Conservation (phyloP, 2,113 vertebrate genomes). For the Dipodomys spectabilis region DNA sequence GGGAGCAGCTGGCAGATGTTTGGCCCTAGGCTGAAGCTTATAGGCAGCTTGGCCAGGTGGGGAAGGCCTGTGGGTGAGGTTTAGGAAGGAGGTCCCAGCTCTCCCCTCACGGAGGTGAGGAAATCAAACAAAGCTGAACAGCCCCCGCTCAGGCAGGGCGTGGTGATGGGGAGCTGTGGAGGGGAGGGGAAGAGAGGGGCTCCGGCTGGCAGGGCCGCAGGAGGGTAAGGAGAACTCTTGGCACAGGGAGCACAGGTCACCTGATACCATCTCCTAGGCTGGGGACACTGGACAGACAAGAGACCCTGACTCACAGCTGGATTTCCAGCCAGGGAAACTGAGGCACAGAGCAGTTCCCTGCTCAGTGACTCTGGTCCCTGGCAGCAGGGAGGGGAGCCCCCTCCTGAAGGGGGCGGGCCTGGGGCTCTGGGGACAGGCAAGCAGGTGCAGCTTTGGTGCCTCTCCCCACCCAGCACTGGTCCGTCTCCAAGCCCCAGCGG, state of each 20-base stretch:
- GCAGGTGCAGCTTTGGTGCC: too few relatives aligned
- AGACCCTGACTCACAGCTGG: neutral
- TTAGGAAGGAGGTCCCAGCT: neutral
- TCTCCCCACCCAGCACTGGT: too few relatives aligned
- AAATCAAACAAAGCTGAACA: neutral
- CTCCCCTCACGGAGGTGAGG: neutral
- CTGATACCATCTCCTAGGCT: neutral
- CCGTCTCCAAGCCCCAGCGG: too few relatives aligned
- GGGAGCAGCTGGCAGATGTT: neutral
- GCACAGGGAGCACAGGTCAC: rapidly evolving
- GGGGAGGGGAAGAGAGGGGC: neutral
- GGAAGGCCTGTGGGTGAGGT: neutral
- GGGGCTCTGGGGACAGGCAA: too few relatives aligned
- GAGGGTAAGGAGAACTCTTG: too few relatives aligned
- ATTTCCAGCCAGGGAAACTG: neutral
- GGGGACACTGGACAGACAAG: neutral
- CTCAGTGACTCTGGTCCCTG: neutral
- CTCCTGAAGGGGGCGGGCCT: too few relatives aligned
- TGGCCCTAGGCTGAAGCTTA: neutral
- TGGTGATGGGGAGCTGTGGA: rapidly evolving
- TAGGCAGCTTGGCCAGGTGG: neutral
- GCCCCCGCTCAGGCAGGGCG: neutral
- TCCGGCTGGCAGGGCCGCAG: too few relatives aligned
- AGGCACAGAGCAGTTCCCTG: neutral
- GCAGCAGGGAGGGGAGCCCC: neutral